Conservation (phyloP, 1,140 invertebrate genomes). For the Brachionus rubens region DNA sequence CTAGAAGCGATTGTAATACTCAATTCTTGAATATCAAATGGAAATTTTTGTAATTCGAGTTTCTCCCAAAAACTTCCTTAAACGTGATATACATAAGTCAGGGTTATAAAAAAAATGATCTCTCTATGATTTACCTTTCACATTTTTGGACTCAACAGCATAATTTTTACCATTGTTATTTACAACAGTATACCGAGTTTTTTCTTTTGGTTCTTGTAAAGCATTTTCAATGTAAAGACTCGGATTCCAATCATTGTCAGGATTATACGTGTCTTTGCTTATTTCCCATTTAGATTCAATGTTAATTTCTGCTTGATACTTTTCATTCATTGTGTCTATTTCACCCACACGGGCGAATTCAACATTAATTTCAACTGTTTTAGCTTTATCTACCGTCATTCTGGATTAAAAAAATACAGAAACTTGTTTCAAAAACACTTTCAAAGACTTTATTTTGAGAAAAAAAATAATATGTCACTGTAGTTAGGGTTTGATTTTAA, state of each 20-base stretch:
- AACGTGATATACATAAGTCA: background rate
- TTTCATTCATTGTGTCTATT: slow-evolving; percentile 36
- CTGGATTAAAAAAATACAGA: too few relatives aligned
- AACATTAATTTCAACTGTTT: slow-evolving; percentile 7
- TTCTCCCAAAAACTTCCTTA: slow-evolving; percentile 31
- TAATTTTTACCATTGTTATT: background rate
- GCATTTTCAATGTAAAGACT: slow-evolving; percentile 38
- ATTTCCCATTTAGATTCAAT: background rate
- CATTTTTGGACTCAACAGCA: background rate
- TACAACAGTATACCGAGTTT: background rate
- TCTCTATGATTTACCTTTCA: background rate
- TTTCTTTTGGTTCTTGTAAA: slow-evolving; percentile 2
- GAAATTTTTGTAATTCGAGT: slow-evolving; percentile 45
- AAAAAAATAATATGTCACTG: too few relatives aligned
- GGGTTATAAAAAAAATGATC: background rate
- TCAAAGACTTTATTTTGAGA: too few relatives aligned
- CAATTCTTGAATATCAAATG: slow-evolving; percentile 39
- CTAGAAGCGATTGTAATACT: background rate
- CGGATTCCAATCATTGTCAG: slow-evolving; percentile 22
- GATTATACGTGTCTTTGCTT: background rate
- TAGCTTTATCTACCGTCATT: too few relatives aligned
- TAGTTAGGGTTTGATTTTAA: too few relatives aligned
- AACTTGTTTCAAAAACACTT: too few relatives aligned
- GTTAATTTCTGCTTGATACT: slow-evolving; percentile 32
- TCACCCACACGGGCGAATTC: slow-evolving; percentile 11